Base-by-base conservation (phyloP, 2,113 vertebrate species). In the Onychorhynchus coronatus region DNA sequence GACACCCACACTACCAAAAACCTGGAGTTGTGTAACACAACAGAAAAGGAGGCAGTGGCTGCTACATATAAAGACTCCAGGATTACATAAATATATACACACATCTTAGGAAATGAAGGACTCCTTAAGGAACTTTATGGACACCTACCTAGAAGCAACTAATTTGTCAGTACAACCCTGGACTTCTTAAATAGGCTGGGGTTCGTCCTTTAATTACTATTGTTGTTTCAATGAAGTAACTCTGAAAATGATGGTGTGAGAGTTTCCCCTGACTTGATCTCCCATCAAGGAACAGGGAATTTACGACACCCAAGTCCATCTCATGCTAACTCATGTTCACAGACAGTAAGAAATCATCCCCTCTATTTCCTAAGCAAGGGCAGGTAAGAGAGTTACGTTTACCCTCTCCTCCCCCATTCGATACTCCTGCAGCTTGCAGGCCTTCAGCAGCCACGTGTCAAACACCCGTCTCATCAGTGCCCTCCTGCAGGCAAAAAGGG, bases 361-460 rank as follows among this genome's bases (percentile, higher is more conserved):
- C 31, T 74, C 23, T 27, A n/a, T 14, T 53, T 61, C 58, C 41
- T 63, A 71, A 78, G n/a, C 37, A 74, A 70, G 31, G 33, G 23
- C n/a, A 61, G 20, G 12, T 15, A 37, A 14, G 30, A 73, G 24
- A 52, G 23, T 47, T 16, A 11, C 9, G 53, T 65, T 50, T 98
- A 99, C 99, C 97, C 94, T 98, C 76, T 98, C 96, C 97, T 99
- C 98, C 16, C 88, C 98, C 72, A 97, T 92, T 87, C 76, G 97
- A 85, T 97, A 94, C 73, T 99, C 98, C 87, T 84, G 98, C 73
- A 97, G 98, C 81, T 96, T 93, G 61, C 89, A 86, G 2, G 73
- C 72, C 46, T 88, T 97, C 91, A 94, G 95, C 97, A 95, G 90
- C 99, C 99, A 99, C 6, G 50, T 72, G 89, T 98, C 97, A 97